These are phyloP conservation scores for Zaprionus taronus DNA, from an alignment of 1,140 invertebrate genomes.

Conservation along the genomic window DNA sequence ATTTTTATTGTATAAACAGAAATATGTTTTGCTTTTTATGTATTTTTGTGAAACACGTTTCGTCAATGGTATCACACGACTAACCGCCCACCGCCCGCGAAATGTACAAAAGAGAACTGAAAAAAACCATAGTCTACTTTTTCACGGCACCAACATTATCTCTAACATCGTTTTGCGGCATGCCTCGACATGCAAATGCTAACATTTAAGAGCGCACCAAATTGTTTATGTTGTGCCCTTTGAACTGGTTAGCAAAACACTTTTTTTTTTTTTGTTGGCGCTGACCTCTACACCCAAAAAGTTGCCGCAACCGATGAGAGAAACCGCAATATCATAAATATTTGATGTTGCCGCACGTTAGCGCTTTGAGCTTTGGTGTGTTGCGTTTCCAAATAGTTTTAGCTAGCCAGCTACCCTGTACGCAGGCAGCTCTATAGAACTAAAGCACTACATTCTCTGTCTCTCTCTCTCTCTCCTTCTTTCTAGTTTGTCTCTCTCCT, in stretches of 20 bases:
- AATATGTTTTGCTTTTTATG: background rate
- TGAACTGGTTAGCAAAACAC: slow-evolving; percentile 29
- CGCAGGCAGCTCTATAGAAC: no score
- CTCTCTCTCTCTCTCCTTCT: no score
- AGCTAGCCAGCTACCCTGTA: background rate
- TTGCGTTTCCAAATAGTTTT: slow-evolving; percentile 44
- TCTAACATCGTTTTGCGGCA: slow-evolving; percentile 69
- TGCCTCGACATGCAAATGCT: slow-evolving; percentile 38
- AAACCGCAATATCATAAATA: slow-evolving; percentile 79
- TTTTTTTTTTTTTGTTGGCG: slow-evolving; percentile 14
- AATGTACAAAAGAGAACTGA: background rate
- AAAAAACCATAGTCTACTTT: slow-evolving; percentile 12
- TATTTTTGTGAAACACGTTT: background rate
- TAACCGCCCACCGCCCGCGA: background rate
- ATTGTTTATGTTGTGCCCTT: slow-evolving; percentile 62
- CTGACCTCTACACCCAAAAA: slow-evolving; percentile 50
- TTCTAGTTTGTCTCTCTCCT: background rate
- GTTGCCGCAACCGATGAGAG: slow-evolving; percentile 54
- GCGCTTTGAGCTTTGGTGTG: slow-evolving; percentile 2
- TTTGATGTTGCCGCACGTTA: slow-evolving; percentile 71
- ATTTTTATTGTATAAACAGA: background rate
- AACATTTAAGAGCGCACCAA: slow-evolving; percentile 42
- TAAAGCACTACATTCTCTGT: background rate
- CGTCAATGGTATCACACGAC: background rate
- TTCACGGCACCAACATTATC: slow-evolving; percentile 65